Evolutionary conservation across 2,113 vertebrate species (phyloP).

Genomic region (Marmota monax): DNA sequence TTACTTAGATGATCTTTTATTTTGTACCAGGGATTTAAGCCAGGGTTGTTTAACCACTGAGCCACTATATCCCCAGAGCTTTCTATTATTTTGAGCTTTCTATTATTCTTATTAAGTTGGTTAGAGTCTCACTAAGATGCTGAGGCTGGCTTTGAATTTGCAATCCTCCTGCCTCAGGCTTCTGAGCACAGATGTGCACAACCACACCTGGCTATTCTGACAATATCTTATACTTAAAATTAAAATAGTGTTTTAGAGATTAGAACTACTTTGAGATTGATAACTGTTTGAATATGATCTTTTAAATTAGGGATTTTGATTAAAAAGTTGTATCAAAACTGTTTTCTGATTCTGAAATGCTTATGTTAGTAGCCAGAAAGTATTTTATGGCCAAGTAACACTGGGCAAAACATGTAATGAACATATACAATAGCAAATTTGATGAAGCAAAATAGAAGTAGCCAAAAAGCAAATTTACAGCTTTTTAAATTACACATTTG

Average conservation of each 20-base stretch:
- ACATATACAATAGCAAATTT: neutral
- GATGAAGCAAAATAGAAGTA: neutral
- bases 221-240: neutral
- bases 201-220: neutral
- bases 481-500: conserved; percentile 27
- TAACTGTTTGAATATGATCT: neutral
- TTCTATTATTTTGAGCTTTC: too few relatives aligned
- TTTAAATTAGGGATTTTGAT: neutral
- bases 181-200: too few relatives aligned
- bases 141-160: too few relatives aligned
- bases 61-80: too few relatives aligned
- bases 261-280: neutral
- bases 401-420: conserved; percentile 31
- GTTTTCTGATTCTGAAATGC: neutral
- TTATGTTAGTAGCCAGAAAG: conserved; percentile 51
- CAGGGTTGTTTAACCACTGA: too few relatives aligned
- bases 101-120: too few relatives aligned
- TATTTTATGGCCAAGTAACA: conserved; percentile 41
- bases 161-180: too few relatives aligned
- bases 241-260: conserved; percentile 11
- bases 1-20: neutral
- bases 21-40: too few relatives aligned
- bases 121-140: too few relatives aligned
- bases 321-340: neutral
- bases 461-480: conserved; percentile 10